Evolutionary conservation across 1,140 invertebrate genomes (phyloP).

Genomic region (Prorops nasuta): DNA sequence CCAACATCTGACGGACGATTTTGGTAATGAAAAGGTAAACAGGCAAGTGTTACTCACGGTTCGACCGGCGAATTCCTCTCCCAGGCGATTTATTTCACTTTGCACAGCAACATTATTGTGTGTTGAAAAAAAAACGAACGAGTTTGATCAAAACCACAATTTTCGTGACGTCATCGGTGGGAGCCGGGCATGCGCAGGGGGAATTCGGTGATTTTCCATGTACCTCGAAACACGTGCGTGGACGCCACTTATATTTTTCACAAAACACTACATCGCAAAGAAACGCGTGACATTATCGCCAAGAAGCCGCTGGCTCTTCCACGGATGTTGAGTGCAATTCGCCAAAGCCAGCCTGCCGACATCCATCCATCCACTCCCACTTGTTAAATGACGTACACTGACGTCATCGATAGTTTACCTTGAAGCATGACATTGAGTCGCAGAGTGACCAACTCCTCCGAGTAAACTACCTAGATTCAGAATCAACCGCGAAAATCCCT

Average conservation of each 20-base stretch:
- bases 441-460: slow-evolving; percentile 40
- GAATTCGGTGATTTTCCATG: slow-evolving; percentile 57
- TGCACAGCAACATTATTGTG: slow-evolving; percentile 37
- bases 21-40: slow-evolving; percentile 26
- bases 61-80: slow-evolving; percentile 31
- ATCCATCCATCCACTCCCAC: slow-evolving; percentile 55
- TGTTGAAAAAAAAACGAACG: slow-evolving; percentile 11
- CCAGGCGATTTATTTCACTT: slow-evolving; percentile 35
- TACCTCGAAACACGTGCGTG: slow-evolving; percentile 27
- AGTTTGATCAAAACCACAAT: slow-evolving; percentile 53
- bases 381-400: slow-evolving; percentile 56
- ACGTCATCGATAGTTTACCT: slow-evolving; percentile 59
- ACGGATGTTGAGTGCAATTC: slow-evolving; percentile 39
- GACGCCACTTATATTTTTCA: slow-evolving; percentile 18
- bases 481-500: too few relatives aligned
- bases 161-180: slow-evolving; percentile 55
- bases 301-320: slow-evolving; percentile 26
- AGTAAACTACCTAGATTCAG: too few relatives aligned
- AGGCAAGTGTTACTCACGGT: slow-evolving; percentile 33
- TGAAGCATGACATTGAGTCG: slow-evolving; percentile 56
- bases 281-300: slow-evolving; percentile 38
- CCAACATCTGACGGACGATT: neutral
- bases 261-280: slow-evolving; percentile 33
- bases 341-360: slow-evolving; percentile 37
- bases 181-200: slow-evolving; percentile 48